Evolutionary conservation across 2,888 invertebrate species (phyloP), one percentile per base, ranked within the genome.

Genomic region (Sinhomidia bicolor): DNA sequence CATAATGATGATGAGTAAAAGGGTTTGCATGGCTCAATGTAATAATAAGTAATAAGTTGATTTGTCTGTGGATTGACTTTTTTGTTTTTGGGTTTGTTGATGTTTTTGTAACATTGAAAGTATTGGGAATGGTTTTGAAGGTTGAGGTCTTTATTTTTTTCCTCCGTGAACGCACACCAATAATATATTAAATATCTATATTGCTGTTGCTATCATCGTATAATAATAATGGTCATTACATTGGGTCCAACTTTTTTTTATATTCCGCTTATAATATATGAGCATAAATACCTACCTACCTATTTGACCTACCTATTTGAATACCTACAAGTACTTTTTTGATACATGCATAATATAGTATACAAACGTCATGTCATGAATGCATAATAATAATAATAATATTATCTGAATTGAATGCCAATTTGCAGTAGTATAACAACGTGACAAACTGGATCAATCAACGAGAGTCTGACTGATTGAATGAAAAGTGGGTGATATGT

Each of bases 401-500:
- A 26, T 26, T 51, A 60, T 60, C 57, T 60, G 32, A 20, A 79
- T 79, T 79, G 79, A 79, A 79, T 79, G 23, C 60, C 79, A 79
- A 79, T 79, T 57, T 57, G 60, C 20, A n/a, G n/a, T n/a, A 65
- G 51, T 81, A 41, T 62, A 26, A 65, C 17, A 54, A 71, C 57
- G 47, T 62, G 41, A 82, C 74, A 76, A 86, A 81, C 87, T 87
- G 65, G 87, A 82, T 87, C 87, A 81, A 87, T 81, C 80, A 82
- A 47, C 83, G 74, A 81, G 78, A 51, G n/a, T n/a, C n/a, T n/a
- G 51, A 51, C 62, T 87, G 87, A 87, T 87, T 87, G 82, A 87
- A 87, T 87, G 82, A 87, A 87, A 87, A 82, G 76, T 82, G 76
- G 81, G 82, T 87, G 81, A 87, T 62, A 29, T 71, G 20, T 44